Evolutionary conservation across 2,113 vertebrate species (phyloP).

Genomic region (Pachypanchax playfairii): DNA sequence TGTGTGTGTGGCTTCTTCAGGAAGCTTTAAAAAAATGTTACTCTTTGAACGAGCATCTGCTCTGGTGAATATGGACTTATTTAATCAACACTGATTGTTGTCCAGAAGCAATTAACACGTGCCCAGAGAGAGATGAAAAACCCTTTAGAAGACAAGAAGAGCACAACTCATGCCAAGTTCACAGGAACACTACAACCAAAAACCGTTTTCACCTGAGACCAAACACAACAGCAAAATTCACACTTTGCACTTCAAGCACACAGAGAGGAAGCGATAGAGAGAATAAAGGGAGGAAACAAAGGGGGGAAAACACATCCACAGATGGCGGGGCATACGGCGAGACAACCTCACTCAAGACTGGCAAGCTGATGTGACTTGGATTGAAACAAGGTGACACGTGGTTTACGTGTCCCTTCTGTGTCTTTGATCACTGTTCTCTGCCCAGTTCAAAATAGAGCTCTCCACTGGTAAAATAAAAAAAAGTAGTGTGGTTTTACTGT

Average conservation of each 20-base stretch:
- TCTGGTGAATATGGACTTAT: constrained; percentile 37
- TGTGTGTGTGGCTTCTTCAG: no score
- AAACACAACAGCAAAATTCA: constrained; percentile 36
- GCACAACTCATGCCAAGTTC: constrained; percentile 44
- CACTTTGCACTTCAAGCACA: constrained; percentile 34
- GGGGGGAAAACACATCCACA: constrained; percentile 51
- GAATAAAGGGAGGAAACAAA: constrained; percentile 54
- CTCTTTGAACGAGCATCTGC: constrained; percentile 63
- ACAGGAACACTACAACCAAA: no score
- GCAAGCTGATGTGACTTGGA: constrained; percentile 59
- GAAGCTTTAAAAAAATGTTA: constrained; percentile 9
- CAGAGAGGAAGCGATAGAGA: constrained; percentile 16
- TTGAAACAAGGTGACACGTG: constrained; percentile 41
- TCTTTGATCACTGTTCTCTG: constrained; percentile 41
- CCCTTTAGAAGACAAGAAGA: constrained; percentile 34
- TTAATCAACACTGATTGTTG: constrained; percentile 66
- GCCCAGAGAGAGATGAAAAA: constrained; percentile 30
- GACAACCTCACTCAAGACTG: constrained; percentile 56
- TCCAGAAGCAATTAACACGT: constrained; percentile 74
- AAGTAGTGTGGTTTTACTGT: neutral
- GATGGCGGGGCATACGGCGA: constrained; percentile 68
- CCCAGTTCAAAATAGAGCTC: constrained; percentile 12
- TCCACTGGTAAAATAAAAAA: constrained; percentile 11
- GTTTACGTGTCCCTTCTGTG: constrained; percentile 8
- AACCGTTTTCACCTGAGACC: constrained; percentile 60